phyloP scores from a whole-genome alignment of 2,113 vertebrate genomes.

The Tachysurus vachellii region DNA sequence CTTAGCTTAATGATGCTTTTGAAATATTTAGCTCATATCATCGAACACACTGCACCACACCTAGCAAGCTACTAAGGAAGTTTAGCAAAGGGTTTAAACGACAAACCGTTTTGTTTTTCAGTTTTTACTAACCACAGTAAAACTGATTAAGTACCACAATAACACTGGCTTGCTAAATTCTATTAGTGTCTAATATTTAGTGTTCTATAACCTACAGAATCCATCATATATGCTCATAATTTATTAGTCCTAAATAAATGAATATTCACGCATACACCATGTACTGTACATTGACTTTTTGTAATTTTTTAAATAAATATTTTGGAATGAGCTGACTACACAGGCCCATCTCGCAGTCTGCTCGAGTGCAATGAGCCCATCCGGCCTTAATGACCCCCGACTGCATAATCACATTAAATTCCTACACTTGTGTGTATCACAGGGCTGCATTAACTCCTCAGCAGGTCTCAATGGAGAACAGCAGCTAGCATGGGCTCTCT shows the following conservation, averaged over 20 bases:
- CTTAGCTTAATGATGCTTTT: not conserved
- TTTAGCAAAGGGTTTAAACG: not conserved
- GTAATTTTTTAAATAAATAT: not conserved
- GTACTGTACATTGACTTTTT: not conserved
- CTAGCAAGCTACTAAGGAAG: not conserved
- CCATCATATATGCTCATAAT: not conserved
- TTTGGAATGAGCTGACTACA: conserved; percentile 46
- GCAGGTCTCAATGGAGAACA: conserved; percentile 36
- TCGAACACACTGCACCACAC: not conserved
- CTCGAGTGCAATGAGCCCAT: conserved; percentile 54
- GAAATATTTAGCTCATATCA: not conserved
- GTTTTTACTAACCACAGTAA: not conserved
- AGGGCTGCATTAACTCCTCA: conserved; percentile 43
- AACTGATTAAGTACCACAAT: no score
- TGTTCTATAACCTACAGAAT: not conserved
- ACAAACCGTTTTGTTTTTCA: no score
- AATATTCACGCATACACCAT: not conserved
- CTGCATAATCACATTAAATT: conserved; percentile 39
- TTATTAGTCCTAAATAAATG: not conserved
- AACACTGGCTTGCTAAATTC: not conserved
- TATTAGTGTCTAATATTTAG: not conserved
- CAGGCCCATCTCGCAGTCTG: conserved; percentile 64
- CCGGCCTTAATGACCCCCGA: conserved; percentile 44
- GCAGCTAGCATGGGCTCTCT: conserved; percentile 26
- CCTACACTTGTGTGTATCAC: conserved; percentile 26